Percentiles rank a stretch among this genome's conserved stretches.
phyloP scores from a whole-genome alignment of 2,113 vertebrate species.

The Corvus hawaiiensis region DNA sequence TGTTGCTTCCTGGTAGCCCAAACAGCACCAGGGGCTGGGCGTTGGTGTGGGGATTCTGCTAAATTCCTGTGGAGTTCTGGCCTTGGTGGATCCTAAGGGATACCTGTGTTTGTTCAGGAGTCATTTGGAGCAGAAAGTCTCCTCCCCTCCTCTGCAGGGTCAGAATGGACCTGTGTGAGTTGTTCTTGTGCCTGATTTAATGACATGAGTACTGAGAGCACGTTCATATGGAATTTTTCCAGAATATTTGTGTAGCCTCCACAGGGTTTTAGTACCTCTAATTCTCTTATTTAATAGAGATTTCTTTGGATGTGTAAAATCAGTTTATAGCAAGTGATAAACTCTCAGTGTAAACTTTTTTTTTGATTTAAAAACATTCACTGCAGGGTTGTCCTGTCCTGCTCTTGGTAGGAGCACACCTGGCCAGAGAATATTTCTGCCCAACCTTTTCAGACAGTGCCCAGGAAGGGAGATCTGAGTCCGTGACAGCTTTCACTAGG shows the following conservation, averaged over 20 bases:
- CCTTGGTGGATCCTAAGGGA: not conserved
- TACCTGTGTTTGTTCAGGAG: not conserved
- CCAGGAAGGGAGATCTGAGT: not conserved
- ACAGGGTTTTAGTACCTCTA: fast-evolving
- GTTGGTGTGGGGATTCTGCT: not conserved
- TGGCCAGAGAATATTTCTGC: not conserved
- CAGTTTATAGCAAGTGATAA: not conserved
- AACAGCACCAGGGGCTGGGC: not conserved
- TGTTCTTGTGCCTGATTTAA: not conserved
- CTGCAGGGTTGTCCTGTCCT: not conserved
- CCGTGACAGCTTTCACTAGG: not conserved
- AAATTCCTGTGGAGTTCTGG: not conserved
- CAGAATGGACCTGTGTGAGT: not conserved
- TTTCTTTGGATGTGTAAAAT: not conserved
- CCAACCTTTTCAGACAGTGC: not conserved
- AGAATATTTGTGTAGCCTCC: fast-evolving
- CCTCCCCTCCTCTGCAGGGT: not conserved
- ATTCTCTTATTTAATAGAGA: not conserved
- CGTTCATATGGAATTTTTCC: not conserved
- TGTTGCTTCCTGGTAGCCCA: not conserved
- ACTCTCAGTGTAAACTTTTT: not conserved
- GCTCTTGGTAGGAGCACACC: not conserved
- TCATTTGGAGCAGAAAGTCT: not conserved
- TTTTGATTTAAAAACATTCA: not conserved
- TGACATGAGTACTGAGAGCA: fast-evolving